A percentile compares a stretch with the other conserved stretches of the same genome.
These are phyloP conservation scores for Apostichopus parvimensis DNA, from an alignment of 35 echinoderm and acorn worm genomes.

Conservation along the genomic window DNA sequence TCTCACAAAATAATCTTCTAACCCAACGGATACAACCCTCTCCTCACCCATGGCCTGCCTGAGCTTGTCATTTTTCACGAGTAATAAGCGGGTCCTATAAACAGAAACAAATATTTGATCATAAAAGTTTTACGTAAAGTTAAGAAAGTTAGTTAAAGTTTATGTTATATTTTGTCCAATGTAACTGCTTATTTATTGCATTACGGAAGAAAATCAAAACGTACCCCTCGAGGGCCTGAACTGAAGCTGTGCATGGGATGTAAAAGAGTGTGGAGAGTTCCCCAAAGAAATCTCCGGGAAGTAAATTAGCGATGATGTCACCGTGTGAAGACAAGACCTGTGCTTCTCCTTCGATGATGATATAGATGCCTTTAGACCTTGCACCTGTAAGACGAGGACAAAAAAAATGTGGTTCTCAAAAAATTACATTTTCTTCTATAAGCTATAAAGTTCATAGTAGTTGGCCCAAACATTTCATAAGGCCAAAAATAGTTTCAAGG, in stretches of 20 bases:
- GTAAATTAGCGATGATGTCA: conserved; percentile 60
- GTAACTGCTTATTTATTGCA: too few species aligned
- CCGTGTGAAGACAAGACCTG: conserved; percentile 63
- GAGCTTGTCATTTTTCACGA: conserved; percentile 39
- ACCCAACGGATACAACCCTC: conserved; percentile 12
- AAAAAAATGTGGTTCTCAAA: too few species aligned
- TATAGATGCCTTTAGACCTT: conserved; percentile 83
- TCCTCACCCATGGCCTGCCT: conserved; percentile 45
- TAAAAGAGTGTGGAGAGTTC: conserved; percentile 85
- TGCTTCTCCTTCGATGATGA: conserved; percentile 69
- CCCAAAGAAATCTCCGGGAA: conserved; percentile 81
- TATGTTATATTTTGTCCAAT: too few species aligned
- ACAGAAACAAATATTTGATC: not conserved
- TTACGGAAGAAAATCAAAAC: not conserved
- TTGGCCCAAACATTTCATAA: too few species aligned
- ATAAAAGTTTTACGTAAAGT: too few species aligned
- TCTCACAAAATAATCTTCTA: conserved; percentile 43
- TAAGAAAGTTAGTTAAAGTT: too few species aligned
- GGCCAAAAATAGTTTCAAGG: too few species aligned
- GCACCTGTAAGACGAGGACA: conserved; percentile 44
- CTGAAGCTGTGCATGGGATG: conserved; percentile 82
- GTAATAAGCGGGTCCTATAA: conserved; percentile 21
- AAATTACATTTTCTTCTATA: too few species aligned
- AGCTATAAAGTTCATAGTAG: too few species aligned
- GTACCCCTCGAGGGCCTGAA: conserved; percentile 66